phyloP scores from a whole-genome alignment of 2,113 vertebrate genomes.

The Ardeotis arabs region DNA sequence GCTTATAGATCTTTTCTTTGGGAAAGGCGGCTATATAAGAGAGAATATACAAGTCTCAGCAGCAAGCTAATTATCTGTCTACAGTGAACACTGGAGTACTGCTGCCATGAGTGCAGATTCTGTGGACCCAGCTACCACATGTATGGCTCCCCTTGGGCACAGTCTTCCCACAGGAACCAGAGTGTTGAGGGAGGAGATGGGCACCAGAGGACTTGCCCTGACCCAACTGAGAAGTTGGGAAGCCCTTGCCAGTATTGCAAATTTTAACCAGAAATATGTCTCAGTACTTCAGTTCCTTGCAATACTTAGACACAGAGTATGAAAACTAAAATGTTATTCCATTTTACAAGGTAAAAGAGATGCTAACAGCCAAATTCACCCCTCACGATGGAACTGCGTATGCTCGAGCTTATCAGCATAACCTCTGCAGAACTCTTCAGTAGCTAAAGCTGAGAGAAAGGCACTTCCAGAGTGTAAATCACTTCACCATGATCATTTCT shows the following conservation, averaged over 20 bases:
- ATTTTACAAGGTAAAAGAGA: not conserved
- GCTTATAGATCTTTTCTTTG: not conserved
- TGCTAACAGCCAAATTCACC: not conserved
- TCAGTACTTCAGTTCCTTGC: not conserved
- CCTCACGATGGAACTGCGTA: not conserved
- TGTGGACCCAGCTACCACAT: not conserved
- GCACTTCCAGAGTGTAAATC: not conserved
- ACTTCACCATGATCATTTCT: not conserved
- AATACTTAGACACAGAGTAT: not conserved
- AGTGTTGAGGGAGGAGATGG: not conserved
- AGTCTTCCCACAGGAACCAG: not conserved
- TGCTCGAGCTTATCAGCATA: not conserved
- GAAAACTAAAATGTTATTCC: not conserved
- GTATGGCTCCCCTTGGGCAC: not conserved
- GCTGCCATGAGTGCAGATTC: not conserved
- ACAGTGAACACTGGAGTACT: fast-evolving
- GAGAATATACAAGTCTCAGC: not conserved
- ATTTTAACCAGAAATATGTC: not conserved
- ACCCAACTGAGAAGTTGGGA: not conserved
- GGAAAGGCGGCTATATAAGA: not conserved
- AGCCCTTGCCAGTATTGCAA: not conserved
- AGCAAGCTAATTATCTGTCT: not conserved
- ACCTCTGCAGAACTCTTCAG: not conserved
- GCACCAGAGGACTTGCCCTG: not conserved
- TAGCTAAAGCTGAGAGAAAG: not conserved